Evolutionary conservation across 2,113 vertebrate species (phyloP).

Genomic region (Ardeotis arabs): DNA sequence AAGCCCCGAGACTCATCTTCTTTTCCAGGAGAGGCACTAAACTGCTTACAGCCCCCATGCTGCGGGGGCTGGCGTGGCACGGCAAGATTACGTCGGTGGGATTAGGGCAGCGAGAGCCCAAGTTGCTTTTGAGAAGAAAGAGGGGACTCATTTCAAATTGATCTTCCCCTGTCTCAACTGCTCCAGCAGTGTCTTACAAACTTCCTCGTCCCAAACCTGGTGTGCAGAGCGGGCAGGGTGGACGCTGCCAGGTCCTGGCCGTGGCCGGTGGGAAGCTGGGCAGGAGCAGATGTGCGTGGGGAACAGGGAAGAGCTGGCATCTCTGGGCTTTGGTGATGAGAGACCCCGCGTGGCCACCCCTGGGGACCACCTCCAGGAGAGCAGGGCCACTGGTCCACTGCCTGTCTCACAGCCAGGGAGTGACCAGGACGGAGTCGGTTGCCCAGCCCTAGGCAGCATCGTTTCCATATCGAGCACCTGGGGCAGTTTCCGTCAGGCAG

Average conservation of each 20-base stretch:
- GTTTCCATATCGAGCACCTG: background rate
- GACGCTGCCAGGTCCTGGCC: background rate
- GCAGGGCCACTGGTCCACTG: background rate
- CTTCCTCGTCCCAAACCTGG: background rate
- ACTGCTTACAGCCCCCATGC: background rate
- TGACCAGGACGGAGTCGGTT: fast-evolving
- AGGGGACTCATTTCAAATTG: background rate
- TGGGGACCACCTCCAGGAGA: background rate
- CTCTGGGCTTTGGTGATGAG: background rate
- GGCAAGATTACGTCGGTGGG: background rate
- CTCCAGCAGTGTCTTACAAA: background rate
- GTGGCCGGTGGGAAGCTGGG: background rate
- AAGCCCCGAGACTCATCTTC: background rate
- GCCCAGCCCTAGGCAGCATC: background rate
- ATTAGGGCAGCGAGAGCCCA: background rate
- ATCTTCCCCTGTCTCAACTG: background rate
- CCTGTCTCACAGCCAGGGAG: background rate
- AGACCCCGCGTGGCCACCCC: background rate
- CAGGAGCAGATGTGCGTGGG: background rate
- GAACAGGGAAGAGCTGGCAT: background rate
- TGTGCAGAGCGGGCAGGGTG: background rate
- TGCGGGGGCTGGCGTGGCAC: background rate
- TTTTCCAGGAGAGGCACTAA: background rate
- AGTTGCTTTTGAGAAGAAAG: background rate
- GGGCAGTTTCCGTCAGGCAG: background rate